phyloP scores from a whole-genome alignment of 1,140 invertebrate species.

The Nymphalis io region DNA sequence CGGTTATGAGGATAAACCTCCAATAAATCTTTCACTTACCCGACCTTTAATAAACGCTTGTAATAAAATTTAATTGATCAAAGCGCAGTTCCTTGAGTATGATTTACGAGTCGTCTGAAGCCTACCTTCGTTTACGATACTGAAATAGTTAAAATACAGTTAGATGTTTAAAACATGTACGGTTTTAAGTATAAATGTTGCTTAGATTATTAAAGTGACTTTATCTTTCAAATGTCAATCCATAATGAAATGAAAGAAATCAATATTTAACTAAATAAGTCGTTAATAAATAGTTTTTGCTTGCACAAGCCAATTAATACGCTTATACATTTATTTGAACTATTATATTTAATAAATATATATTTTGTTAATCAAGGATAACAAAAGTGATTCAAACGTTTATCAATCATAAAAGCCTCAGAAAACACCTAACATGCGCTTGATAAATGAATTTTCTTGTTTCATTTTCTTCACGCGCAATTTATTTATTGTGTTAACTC shows the following conservation, averaged over 20 bases:
- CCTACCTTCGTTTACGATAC: constrained; percentile 32
- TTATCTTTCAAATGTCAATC: too few species aligned
- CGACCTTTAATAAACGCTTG: constrained; percentile 74
- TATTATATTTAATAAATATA: not conserved
- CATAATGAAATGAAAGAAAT: too few species aligned
- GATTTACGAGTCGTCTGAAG: constrained; percentile 51
- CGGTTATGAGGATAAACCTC: constrained; percentile 77
- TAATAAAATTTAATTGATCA: constrained; percentile 79
- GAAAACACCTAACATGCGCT: constrained; percentile 50
- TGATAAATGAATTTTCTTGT: constrained; percentile 78
- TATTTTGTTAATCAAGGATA: not conserved
- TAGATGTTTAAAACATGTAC: not conserved
- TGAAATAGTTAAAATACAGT: not conserved
- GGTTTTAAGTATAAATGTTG: not conserved
- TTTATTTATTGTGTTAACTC: constrained; percentile 76
- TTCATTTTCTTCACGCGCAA: constrained; percentile 74
- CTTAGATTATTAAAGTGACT: too few species aligned
- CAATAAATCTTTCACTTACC: constrained; percentile 78
- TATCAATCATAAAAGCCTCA: constrained; percentile 58
- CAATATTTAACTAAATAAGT: too few species aligned
- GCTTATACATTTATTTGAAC: not conserved
- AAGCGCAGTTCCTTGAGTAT: constrained; percentile 58
- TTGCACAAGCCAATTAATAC: not conserved
- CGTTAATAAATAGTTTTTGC: too few species aligned
- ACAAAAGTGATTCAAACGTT: constrained; percentile 19